Base-by-base conservation (phyloP, 2,888 invertebrate genomes). In the Pseudococcus jackbeardsleyi region DNA sequence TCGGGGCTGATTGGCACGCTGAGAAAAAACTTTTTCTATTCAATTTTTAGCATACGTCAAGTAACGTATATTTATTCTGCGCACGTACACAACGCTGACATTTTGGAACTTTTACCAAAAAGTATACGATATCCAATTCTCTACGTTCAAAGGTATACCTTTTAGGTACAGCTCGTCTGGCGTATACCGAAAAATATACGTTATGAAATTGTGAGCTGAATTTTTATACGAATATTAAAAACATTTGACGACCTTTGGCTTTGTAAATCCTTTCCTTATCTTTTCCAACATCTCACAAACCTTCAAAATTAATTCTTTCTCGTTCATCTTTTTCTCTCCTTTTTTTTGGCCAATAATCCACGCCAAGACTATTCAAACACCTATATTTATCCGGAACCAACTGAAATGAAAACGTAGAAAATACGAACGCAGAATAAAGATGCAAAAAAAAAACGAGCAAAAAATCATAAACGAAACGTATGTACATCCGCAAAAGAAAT, bases 221-320 rank as follows among this genome's bases (percentile, higher is more conserved):
- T 72, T 72, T 72, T 72, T 72, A 72, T 72, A 17, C 72, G 72
- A 72, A 72, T 72, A 72, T 72, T 72, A 72, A 72, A 72, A 72
- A 72, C 72, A 72, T 33, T 72, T 33, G 33, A 39, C 33, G 33
- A 33, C 33, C 17, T 72, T 72, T 33, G 33, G 17, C 17, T 72
- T 72, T 33, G 33, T 33, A 72, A 72, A 72, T 33, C 72, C 72
- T 72, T 72, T 33, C 15, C 5, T 72, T 33, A 33, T 8, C 15
- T 39, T 33, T 33, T 33, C 72, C 17, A 64, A 64, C 22, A 64
- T 64, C 64, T 64, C 22, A 4, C 59, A 59, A 22, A 8, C 64
- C 64, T 64, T 64, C 4, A 1, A 64, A 64, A 64, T 22, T 64
- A 64, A 64, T 64, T 64, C 64, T 64, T 19, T 22, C 64, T 9